Percentiles rank a stretch among this genome's conserved stretches.
These are phyloP conservation scores for Macrotrachela quadricornifera DNA, from an alignment of 1,140 invertebrate species.

Conservation along the genomic window DNA sequence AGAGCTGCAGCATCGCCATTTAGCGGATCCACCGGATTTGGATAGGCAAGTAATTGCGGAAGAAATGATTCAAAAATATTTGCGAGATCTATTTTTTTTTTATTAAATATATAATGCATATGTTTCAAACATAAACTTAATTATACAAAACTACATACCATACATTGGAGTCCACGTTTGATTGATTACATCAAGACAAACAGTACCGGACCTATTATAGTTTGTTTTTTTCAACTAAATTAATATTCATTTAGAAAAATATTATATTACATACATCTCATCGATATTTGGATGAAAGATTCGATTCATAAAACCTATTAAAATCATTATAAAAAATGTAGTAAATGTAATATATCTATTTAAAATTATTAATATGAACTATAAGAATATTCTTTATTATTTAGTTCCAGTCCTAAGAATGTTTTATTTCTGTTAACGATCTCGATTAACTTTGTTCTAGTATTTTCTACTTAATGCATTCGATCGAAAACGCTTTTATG, in stretches of 20 bases:
- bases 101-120: too few species aligned
- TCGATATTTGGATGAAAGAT: conserved; percentile 99
- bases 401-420: too few species aligned
- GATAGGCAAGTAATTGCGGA: conserved; percentile 87
- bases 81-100: conserved; percentile 51
- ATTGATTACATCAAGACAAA: conserved; percentile 99
- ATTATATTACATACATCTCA: conserved; percentile 47
- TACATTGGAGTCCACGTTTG: conserved; percentile 45
- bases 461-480: too few species aligned
- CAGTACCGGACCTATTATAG: conserved; percentile 73
- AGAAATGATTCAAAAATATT: conserved; percentile 99
- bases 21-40: conserved; percentile 95
- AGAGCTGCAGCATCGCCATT: conserved; percentile 97
- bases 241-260: background rate
- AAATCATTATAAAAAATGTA: background rate
- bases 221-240: background rate
- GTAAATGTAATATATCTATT: too few species aligned
- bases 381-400: too few species aligned
- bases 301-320: conserved; percentile 79
- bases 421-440: too few species aligned
- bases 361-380: too few species aligned
- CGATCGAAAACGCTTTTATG: too few species aligned
- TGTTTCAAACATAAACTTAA: background rate
- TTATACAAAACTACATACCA: conserved; percentile 19
- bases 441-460: too few species aligned